Evolutionary conservation across 2,113 vertebrate species (phyloP).

Genomic region (Noctilio leporinus): DNA sequence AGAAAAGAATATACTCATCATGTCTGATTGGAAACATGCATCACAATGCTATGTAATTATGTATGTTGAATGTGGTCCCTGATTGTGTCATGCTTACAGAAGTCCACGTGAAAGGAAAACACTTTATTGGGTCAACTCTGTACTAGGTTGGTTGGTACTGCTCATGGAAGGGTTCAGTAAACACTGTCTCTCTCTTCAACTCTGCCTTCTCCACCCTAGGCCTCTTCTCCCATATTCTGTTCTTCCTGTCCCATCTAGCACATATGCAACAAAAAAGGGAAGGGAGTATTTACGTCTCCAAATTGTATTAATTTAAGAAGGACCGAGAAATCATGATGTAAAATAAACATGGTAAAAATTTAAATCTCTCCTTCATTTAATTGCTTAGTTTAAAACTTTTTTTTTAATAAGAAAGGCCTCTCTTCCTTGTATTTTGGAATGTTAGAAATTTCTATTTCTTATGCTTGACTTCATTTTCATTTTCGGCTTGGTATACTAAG

Average conservation of each 20-base stretch:
- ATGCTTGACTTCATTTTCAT: background rate
- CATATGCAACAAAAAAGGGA: constrained; percentile 64
- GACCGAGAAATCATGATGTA: constrained; percentile 61
- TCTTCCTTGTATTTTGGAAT: background rate
- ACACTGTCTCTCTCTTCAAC: background rate
- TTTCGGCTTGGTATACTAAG: background rate
- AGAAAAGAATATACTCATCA: constrained; percentile 8
- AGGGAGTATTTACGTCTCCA: constrained; percentile 56
- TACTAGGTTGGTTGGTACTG: constrained; percentile 49
- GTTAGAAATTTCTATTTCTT: background rate
- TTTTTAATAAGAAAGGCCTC: background rate
- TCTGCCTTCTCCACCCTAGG: background rate
- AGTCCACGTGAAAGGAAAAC: constrained; percentile 49
- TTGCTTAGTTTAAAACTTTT: background rate
- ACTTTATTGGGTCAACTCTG: constrained; percentile 41
- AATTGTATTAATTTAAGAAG: constrained; percentile 64
- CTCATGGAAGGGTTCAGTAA: constrained; percentile 24
- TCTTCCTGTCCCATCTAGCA: constrained; percentile 42
- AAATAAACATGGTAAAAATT: constrained; percentile 71
- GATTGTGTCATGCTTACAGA: constrained; percentile 45
- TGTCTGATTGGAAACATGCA: constrained; percentile 51
- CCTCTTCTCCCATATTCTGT: background rate
- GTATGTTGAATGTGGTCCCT: constrained; percentile 61
- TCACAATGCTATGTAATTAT: constrained; percentile 50
- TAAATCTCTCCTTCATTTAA: constrained; percentile 38